Percentiles rank a stretch among this genome's conserved stretches.
Conservation (phyloP, 53 echinoderm and acorn worm genomes). For the Crossaster papposus region DNA sequence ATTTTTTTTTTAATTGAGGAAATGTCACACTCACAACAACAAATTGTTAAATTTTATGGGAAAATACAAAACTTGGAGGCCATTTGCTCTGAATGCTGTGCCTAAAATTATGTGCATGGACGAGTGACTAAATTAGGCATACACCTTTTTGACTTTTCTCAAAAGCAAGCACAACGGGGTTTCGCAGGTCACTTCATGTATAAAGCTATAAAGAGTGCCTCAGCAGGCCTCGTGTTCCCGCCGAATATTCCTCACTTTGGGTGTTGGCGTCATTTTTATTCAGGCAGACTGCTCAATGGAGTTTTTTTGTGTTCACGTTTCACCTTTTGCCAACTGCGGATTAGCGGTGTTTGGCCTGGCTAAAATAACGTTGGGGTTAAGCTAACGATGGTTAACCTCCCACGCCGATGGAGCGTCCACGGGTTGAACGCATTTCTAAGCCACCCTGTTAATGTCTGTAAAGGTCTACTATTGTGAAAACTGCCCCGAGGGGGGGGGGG, state of each 20-base stretch:
- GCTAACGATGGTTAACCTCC: background rate
- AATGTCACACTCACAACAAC: too few species aligned
- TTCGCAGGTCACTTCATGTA: conserved; percentile 46
- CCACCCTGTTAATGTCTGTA: background rate
- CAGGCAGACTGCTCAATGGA: background rate
- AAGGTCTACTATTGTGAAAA: background rate
- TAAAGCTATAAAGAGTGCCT: background rate
- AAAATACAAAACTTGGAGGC: too few species aligned
- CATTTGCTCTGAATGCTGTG: background rate
- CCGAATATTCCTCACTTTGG: conserved; percentile 17
- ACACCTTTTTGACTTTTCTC: conserved; percentile 37
- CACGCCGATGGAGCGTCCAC: background rate
- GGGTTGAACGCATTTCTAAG: background rate
- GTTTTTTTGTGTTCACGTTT: background rate
- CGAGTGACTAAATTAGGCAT: conserved; percentile 23
- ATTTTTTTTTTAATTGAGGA: too few species aligned
- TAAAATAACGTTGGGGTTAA: background rate
- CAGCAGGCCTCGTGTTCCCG: conserved; percentile 4
- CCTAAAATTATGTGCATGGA: background rate
- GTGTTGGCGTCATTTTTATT: conserved; percentile 19
- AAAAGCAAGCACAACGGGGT: conserved; percentile 14
- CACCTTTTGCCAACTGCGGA: background rate
- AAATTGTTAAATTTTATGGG: too few species aligned
- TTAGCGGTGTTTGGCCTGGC: background rate
- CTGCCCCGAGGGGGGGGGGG: background rate